These are phyloP conservation scores for Scaptomyza tumidula DNA, from an alignment of 2,888 invertebrate species.

Conservation along the genomic window DNA sequence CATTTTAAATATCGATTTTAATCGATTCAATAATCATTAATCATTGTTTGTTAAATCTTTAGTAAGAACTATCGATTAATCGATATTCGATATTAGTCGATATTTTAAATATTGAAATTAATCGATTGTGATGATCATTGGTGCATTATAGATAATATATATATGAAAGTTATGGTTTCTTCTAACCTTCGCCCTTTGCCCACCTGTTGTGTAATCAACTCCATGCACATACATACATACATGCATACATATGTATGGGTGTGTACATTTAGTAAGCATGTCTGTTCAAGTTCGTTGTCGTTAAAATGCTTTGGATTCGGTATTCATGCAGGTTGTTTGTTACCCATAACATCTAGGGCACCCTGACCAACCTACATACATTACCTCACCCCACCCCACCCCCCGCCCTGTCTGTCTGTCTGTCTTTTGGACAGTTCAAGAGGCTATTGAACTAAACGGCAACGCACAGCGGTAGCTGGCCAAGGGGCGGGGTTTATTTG, in stretches of 20 bases:
- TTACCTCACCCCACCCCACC: not conserved
- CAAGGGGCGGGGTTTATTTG: constrained; percentile 11
- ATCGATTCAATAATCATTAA: no score
- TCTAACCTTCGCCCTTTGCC: not conserved
- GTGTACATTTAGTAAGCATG: no score
- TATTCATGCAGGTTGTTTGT: not conserved
- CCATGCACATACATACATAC: not conserved
- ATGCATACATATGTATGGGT: no score
- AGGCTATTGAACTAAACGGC: constrained; percentile 66
- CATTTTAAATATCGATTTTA: no score
- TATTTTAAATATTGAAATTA: not conserved
- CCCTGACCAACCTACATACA: not conserved
- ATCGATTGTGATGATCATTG: not conserved
- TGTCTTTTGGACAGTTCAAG: constrained; percentile 56
- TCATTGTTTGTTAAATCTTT: no score
- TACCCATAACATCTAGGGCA: not conserved
- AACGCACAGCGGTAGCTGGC: constrained; percentile 18
- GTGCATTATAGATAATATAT: no score
- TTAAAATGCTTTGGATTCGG: not conserved
- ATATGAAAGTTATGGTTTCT: no score
- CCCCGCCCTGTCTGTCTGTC: not conserved
- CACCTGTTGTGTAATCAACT: not conserved
- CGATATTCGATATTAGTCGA: not conserved
- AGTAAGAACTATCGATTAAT: not conserved
- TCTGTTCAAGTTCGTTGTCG: not conserved